Evolutionary conservation across 1,140 invertebrate genomes (phyloP).

Genomic region (Drosophila athabasca): DNA sequence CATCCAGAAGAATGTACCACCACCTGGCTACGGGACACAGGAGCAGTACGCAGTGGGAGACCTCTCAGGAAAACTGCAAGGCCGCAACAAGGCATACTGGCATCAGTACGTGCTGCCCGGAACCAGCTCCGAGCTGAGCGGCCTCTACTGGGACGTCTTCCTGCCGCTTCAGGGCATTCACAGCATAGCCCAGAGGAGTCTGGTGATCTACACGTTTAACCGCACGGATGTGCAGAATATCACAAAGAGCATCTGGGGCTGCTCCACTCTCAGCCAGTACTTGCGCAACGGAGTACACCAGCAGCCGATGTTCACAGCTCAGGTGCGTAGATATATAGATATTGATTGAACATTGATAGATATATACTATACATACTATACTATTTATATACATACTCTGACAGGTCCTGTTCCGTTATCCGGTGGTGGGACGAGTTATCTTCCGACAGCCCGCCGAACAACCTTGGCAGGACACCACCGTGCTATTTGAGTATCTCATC

Average conservation of each 20-base stretch:
- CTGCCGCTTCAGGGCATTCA: constrained; percentile 92
- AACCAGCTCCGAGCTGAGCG: constrained; percentile 88
- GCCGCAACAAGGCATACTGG: constrained; percentile 88
- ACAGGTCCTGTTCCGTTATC: constrained; percentile 90
- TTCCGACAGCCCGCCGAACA: constrained; percentile 92
- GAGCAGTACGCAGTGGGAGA: constrained; percentile 95
- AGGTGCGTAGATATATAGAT: constrained; percentile 69
- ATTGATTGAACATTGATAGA: no score
- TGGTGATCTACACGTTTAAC: constrained; percentile 91
- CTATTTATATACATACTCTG: not conserved
- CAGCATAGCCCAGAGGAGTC: constrained; percentile 91
- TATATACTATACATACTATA: not conserved
- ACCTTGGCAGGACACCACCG: constrained; percentile 92
- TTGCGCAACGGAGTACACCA: constrained; percentile 87
- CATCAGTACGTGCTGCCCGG: constrained; percentile 88
- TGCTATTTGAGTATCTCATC: constrained; percentile 90
- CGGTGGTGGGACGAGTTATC: constrained; percentile 93
- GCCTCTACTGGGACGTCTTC: constrained; percentile 92
- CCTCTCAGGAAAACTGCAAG: constrained; percentile 93
- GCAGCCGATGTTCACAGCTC: constrained; percentile 89
- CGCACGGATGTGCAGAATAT: constrained; percentile 83
- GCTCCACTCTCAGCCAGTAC: constrained; percentile 87
- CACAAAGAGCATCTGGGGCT: constrained; percentile 87
- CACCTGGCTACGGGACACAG: constrained; percentile 90
- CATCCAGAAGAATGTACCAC: constrained; percentile 85